Percentiles rank a stretch among this genome's conserved stretches.
Evolutionary conservation across 2,113 vertebrate genomes (phyloP).

Genomic region (Parus major): DNA sequence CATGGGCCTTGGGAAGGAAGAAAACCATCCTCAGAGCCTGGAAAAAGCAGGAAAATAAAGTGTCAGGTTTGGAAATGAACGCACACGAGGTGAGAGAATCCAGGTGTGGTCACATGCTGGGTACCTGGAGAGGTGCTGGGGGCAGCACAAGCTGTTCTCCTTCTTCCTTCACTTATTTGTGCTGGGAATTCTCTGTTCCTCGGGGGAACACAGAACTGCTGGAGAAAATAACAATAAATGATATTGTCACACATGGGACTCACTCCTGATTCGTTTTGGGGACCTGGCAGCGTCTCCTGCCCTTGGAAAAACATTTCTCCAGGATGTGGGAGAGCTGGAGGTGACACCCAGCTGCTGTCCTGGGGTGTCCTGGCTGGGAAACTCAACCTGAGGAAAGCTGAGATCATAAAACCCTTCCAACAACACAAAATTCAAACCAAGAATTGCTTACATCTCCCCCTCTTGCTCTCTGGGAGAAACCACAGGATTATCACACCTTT

Average conservation of each 20-base stretch:
- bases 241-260: background rate
- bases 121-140: background rate
- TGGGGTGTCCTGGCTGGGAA: accelerated
- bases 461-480: background rate
- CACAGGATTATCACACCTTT: background rate
- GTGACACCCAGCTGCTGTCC: background rate
- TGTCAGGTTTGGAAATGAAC: background rate
- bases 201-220: accelerated
- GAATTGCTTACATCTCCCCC: background rate
- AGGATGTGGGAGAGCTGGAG: background rate
- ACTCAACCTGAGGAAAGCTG: background rate
- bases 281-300: background rate
- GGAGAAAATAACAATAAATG: background rate
- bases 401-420: accelerated
- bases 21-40: background rate
- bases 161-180: background rate
- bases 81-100: background rate
- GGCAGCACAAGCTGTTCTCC: background rate
- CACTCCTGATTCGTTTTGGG: background rate
- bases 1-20: background rate
- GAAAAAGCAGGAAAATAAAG: background rate
- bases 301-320: accelerated
- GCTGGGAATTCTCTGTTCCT: background rate
- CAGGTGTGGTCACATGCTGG: background rate
- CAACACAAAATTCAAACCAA: accelerated